Evolutionary conservation across 2,888 invertebrate genomes (phyloP).

Genomic region (Caenorhabditis virilis): DNA sequence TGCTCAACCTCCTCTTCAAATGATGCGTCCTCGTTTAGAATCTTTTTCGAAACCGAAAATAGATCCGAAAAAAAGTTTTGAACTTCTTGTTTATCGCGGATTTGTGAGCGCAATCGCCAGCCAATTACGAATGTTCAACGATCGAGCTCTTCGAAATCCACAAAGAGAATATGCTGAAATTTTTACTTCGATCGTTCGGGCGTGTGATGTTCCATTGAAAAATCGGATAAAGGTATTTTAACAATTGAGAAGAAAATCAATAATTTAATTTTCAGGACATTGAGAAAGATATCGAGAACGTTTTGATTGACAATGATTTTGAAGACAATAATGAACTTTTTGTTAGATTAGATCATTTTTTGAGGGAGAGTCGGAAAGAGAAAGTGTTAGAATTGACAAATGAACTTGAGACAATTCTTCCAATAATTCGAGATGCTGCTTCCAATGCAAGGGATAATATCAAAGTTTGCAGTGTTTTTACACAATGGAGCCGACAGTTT

Average conservation of each 20-base stretch:
- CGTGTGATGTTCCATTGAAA: conserved; percentile 52
- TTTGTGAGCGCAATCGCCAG: conserved; percentile 25
- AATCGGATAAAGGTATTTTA: neutral
- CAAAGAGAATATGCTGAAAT: conserved; percentile 57
- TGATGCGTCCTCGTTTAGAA: neutral
- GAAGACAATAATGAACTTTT: conserved; percentile 36
- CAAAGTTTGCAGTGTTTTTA: conserved; percentile 56
- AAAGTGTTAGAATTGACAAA: conserved; percentile 42
- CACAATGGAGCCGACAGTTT: conserved; percentile 55
- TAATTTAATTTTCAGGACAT: conserved; percentile 39
- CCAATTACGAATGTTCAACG: conserved; percentile 26
- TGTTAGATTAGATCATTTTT: conserved; percentile 35
- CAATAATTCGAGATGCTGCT: conserved; percentile 56
- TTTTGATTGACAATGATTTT: conserved; percentile 46
- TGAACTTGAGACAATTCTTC: conserved; percentile 53
- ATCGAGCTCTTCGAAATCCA: conserved; percentile 30
- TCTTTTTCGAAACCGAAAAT: neutral
- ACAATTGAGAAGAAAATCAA: neutral
- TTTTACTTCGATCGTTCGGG: conserved; percentile 46
- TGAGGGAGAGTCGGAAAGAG: conserved; percentile 52
- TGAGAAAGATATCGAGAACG: conserved; percentile 48
- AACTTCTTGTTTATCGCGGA: conserved; percentile 27
- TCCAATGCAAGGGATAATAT: conserved; percentile 55
- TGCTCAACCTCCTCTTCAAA: conserved; percentile 4
- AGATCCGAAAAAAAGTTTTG: conserved; percentile 10